These are phyloP conservation scores for Napeogenes sylphis DNA, from an alignment of 2,888 invertebrate genomes.

Conservation along the genomic window DNA sequence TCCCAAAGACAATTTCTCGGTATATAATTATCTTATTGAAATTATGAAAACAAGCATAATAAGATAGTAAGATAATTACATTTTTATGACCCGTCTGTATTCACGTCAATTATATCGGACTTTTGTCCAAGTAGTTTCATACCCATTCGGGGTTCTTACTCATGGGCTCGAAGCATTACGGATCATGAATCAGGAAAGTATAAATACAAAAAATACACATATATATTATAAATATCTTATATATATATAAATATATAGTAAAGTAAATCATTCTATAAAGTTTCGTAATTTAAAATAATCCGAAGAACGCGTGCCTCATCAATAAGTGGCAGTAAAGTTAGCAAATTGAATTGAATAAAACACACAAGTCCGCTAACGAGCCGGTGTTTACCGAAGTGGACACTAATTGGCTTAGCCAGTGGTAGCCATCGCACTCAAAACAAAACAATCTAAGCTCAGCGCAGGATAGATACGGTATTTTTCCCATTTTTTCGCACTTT, in stretches of 20 bases:
- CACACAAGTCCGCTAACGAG: slow-evolving; percentile 77
- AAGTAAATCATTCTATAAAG: too few relatives aligned
- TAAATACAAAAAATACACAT: too few relatives aligned
- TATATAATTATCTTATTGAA: slow-evolving; percentile 34
- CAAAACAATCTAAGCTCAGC: slow-evolving; percentile 36
- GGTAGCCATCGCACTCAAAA: slow-evolving; percentile 54
- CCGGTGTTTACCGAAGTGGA: slow-evolving; percentile 76
- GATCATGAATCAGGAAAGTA: too few relatives aligned
- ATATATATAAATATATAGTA: too few relatives aligned
- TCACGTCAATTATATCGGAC: too few relatives aligned
- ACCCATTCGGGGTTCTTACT: too few relatives aligned
- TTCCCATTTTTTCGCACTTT: slow-evolving; percentile 30
- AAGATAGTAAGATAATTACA: too few relatives aligned
- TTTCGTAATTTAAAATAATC: slow-evolving; percentile 24
- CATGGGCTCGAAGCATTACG: too few relatives aligned
- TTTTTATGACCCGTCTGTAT: too few relatives aligned
- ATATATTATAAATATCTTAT: too few relatives aligned
- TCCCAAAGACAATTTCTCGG: slow-evolving; percentile 42
- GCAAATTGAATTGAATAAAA: slow-evolving; percentile 76
- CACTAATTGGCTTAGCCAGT: slow-evolving; percentile 77
- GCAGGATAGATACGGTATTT: slow-evolving; percentile 40
- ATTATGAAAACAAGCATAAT: slow-evolving; percentile 6
- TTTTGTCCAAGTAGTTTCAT: too few relatives aligned
- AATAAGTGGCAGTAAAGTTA: slow-evolving; percentile 70
- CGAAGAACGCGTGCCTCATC: slow-evolving; percentile 62